Evolutionary conservation across 2,113 vertebrate species (phyloP).

Genomic region (Misgurnus mizolepis): DNA sequence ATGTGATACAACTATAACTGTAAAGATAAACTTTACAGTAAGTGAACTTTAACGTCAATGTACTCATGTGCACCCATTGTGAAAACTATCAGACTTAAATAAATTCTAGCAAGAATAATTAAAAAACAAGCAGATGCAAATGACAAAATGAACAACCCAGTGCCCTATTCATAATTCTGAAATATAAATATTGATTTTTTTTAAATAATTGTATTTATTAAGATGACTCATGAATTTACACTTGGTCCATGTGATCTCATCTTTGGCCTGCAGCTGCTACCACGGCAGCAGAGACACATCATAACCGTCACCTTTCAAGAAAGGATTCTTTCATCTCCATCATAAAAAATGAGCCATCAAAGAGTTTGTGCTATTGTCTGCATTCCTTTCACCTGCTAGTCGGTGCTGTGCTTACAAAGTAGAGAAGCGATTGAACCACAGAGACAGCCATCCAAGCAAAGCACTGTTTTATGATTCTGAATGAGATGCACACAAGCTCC

Average conservation of each 20-base stretch:
- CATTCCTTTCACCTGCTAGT: slow-evolving; percentile 46
- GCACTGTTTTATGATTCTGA: slow-evolving; percentile 45
- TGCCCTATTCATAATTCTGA: neutral
- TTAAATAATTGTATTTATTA: neutral
- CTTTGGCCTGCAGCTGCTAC: slow-evolving; percentile 19
- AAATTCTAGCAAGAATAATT: neutral
- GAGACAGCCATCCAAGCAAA: slow-evolving; percentile 43
- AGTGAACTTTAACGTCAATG: too few relatives aligned
- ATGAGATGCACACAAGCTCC: slow-evolving; percentile 33
- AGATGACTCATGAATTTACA: neutral
- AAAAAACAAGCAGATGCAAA: neutral
- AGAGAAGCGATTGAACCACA: slow-evolving; percentile 46
- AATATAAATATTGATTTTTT: neutral
- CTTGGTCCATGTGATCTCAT: neutral
- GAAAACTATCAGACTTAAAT: too few relatives aligned
- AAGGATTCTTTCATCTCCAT: slow-evolving; percentile 48
- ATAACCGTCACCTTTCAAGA: slow-evolving; percentile 43
- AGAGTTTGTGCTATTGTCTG: slow-evolving; percentile 31
- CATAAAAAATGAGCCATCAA: slow-evolving; percentile 45
- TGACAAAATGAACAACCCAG: neutral
- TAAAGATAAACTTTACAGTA: too few relatives aligned
- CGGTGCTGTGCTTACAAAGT: slow-evolving; percentile 41
- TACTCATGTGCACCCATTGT: too few relatives aligned
- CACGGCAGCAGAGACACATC: slow-evolving; percentile 40
- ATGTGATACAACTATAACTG: too few relatives aligned